These are phyloP conservation scores for Actinopyga echinites DNA, from an alignment of 53 echinoderm and acorn worm genomes.

Conservation along the genomic window DNA sequence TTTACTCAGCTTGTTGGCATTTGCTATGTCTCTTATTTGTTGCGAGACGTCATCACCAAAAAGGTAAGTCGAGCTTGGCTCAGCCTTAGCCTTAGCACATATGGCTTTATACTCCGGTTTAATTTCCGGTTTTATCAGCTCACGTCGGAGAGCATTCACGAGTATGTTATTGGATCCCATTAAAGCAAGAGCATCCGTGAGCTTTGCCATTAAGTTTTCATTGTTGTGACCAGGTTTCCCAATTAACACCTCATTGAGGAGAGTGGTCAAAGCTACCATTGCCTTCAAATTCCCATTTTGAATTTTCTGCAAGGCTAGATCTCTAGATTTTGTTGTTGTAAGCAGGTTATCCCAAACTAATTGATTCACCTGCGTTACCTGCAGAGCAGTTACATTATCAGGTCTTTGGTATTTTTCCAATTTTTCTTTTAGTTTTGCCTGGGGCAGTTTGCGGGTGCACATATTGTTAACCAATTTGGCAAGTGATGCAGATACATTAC, in stretches of 20 bases:
- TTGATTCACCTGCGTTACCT: too few relatives aligned
- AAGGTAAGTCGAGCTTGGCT: constrained; percentile 16
- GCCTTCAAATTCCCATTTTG: constrained; percentile 6
- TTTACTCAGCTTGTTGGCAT: constrained; percentile 12
- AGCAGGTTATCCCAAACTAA: constrained; percentile 19
- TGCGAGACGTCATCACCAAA: neutral
- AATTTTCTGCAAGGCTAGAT: constrained; percentile 23
- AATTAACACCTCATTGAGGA: constrained; percentile 15
- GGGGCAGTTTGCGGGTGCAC: too few relatives aligned
- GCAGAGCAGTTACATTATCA: too few relatives aligned
- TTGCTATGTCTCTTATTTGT: neutral
- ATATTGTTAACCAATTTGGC: too few relatives aligned
- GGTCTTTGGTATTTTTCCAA: too few relatives aligned
- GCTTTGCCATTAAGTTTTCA: neutral
- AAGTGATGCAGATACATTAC: too few relatives aligned
- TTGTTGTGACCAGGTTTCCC: neutral
- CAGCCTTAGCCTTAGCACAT: neutral
- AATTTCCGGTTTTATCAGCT: constrained; percentile 9
- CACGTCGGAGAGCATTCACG: neutral
- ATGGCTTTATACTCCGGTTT: constrained; percentile 19
- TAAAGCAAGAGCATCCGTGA: constrained; percentile 36
- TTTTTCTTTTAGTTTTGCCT: too few relatives aligned
- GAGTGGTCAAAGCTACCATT: constrained; percentile 29
- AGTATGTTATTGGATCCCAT: neutral
- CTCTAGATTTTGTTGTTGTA: neutral